A percentile compares a stretch with the other conserved stretches of the same genome.
These are phyloP conservation scores for Antedon mediterranea DNA, from an alignment of 53 echinoderm and acorn worm genomes.

Conservation along the genomic window DNA sequence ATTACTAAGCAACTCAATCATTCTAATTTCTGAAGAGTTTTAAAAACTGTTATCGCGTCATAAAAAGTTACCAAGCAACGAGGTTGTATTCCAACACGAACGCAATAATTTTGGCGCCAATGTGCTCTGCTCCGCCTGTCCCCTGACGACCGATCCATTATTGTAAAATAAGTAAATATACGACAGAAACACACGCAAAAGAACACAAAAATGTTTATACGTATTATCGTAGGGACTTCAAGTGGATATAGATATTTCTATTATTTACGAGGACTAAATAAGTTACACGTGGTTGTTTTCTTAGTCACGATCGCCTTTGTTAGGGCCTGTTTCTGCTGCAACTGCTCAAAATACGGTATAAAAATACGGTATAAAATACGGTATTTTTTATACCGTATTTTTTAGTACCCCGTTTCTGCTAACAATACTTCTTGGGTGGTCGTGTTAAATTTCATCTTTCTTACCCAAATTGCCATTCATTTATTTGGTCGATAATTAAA, in stretches of 20 bases:
- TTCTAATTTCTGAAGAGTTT: not conserved
- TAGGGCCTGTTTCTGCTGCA: no score
- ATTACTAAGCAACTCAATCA: not conserved
- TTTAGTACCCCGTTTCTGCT: no score
- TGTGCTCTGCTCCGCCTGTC: not conserved
- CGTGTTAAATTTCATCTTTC: no score
- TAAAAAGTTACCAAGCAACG: not conserved
- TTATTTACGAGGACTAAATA: not conserved
- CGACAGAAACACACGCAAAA: not conserved
- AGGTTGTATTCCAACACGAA: not conserved
- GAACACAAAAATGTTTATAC: not conserved
- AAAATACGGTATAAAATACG: no score
- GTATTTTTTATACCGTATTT: no score
- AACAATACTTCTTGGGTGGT: no score
- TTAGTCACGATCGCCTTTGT: not conserved
- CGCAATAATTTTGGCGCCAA: not conserved
- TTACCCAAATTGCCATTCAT: no score
- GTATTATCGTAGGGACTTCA: not conserved
- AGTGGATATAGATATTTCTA: no score
- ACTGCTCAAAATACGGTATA: no score
- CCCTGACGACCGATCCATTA: not conserved
- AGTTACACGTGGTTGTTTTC: not conserved
- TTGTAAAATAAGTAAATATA: not conserved
- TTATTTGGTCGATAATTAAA: no score
- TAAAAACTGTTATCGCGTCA: not conserved